Evolutionary conservation across 2,113 vertebrate genomes (phyloP), one percentile per base, ranked within the genome.

Genomic region (Nymphicus hollandicus): DNA sequence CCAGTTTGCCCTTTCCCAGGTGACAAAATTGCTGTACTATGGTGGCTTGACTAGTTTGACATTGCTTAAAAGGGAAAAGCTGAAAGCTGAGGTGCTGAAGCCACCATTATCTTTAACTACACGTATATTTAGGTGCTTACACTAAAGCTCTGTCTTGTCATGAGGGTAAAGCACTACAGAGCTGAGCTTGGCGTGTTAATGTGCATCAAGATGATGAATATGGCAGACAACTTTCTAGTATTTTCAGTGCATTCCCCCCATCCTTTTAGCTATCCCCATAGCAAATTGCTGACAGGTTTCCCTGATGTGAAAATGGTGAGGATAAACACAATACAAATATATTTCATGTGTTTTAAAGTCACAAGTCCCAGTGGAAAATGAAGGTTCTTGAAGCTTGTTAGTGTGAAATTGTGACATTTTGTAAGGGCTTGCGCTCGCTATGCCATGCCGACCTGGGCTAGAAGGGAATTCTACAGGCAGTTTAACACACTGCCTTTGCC

Each of bases 51-150:
- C 7, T 11, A 9, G 3, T 23, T 22, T 49, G 9, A 35, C 9
- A 2, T 10, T 31, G 24, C 52, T 58, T 53, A 4, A 71, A 39
- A 52, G 3, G 3, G 46, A 47, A 56, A 90, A 41, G 13, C 18
- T 29, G 77, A 83, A 49, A 66, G 56, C 11, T n/a, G 47, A 29
- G 33, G 25, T 28, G 49, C 14, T 35, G 11, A 33, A 61, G 29
- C 16, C 55, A 55, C 18, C 4, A 15, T 12, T 68, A 2, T 8
- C 14, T 37, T 50, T 50, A 9, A 0, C 6, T 20, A 37, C 11
- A 28, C 0, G 0, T 6, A 47, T 3, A 9, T 74, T 56, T 2
- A 43, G 71, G 41, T 66, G 46, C 27, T 49, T 28, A 18, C 4
- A 14, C 27, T 11, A 19, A 68, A 74, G 23, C 7, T 86, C 23